Base-by-base conservation (phyloP, 2,888 invertebrate species). In the Agonopterix heracliana region DNA sequence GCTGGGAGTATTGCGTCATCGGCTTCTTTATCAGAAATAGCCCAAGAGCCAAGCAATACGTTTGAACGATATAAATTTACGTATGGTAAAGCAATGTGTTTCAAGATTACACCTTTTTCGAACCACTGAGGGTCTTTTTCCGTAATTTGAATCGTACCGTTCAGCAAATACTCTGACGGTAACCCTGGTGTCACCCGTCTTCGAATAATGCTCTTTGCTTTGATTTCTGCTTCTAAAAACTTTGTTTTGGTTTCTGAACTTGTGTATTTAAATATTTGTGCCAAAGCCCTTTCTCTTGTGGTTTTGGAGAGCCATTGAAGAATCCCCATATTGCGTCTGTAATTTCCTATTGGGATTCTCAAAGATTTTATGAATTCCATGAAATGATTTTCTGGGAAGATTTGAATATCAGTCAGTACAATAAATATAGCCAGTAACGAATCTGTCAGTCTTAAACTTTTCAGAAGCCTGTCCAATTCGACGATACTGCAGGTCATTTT, bases 351-450 rank as follows among this genome's bases (percentile, higher is more conserved):
- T 9, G 41, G 46, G n/a, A 46, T 34, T 43, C n/a, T 48, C 26
- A 48, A 36, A 9, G 44, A 36, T 43, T 43, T 34, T 2, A 67
- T 49, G 2, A 74, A 50, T 10, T 46, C 9, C 2, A 52, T 9
- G 40, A 74, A 74, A 46, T 46, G 52, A 5, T 52, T 44, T 9
- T 55, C 42, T 1, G 61, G 62, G 41, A 69, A 68, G 13, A 63
- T 41, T 0, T 41, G 10, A 3, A 43, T 45, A 48, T 77, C 67
- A 0, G 57, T 62, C 36, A 77, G 45, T 3, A 63, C 46, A 34
- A 59, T 56, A 34, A 76, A 74, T 9, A 66, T 58, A 0, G 66
- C 63, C 5, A 62, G 14, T 48, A 68, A 63, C 4, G 63, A 57
- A 17, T 54, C 48, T 1, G 56, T 64, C 5, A 75, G 26, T 0